Percentiles rank a stretch among this genome's conserved stretches.
These are phyloP conservation scores for Rhodeus uyekii DNA, from an alignment of 2,797 vertebrate genomes.

Conservation along the genomic window DNA sequence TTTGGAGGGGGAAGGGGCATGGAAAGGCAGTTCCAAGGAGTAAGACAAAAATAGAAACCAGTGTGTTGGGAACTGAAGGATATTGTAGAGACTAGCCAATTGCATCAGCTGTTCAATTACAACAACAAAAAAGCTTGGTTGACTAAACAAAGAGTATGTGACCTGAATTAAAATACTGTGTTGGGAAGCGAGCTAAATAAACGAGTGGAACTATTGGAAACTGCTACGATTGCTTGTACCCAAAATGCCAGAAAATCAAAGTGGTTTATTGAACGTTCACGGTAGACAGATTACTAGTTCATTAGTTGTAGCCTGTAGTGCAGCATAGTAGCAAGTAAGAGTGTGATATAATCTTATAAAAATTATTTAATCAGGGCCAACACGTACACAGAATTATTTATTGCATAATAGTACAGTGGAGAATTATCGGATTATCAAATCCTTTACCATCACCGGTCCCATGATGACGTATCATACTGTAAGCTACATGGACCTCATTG, in stretches of 20 bases:
- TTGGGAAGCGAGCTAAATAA: not conserved
- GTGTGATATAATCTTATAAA: not conserved
- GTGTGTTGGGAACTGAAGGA: slow-evolving; percentile 60
- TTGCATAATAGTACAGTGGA: slow-evolving; percentile 36
- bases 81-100: slow-evolving; percentile 45
- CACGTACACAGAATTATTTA: slow-evolving; percentile 1
- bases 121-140: slow-evolving; percentile 24
- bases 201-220: not conserved
- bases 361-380: not conserved
- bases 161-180: not conserved
- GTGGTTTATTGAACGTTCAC: slow-evolving; percentile 27
- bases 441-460: slow-evolving; percentile 12
- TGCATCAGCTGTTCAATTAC: slow-evolving; percentile 43
- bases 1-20: slow-evolving; percentile 52
- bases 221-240: not conserved
- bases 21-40: slow-evolving; percentile 65
- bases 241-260: slow-evolving; percentile 8
- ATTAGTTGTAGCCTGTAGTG: not conserved
- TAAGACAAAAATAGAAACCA: slow-evolving; percentile 68
- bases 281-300: slow-evolving; percentile 17
- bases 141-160: slow-evolving; percentile 2
- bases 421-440: slow-evolving; percentile 40
- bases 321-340: not conserved
- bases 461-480: slow-evolving; percentile 16
- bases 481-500: slow-evolving; percentile 23